phyloP scores from a whole-genome alignment of 2,797 vertebrate genomes.

The Pangasius larnaudii region DNA sequence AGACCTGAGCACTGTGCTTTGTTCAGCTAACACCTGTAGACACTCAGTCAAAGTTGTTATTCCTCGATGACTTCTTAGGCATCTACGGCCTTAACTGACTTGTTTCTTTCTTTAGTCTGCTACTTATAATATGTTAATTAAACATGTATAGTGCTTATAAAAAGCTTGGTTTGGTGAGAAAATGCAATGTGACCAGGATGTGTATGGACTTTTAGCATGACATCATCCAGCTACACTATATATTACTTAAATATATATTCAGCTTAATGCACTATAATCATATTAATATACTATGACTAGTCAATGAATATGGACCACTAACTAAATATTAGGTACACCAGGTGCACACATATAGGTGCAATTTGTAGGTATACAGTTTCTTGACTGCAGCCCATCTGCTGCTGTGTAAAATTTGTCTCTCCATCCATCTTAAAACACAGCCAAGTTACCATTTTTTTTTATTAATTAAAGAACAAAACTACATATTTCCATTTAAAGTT shows the following conservation, averaged over 20 bases:
- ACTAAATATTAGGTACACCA: background rate
- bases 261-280: background rate
- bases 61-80: slow-evolving; percentile 37
- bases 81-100: slow-evolving; percentile 28
- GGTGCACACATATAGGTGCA: background rate
- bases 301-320: background rate
- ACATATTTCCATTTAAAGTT: background rate
- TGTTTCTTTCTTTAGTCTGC: slow-evolving; percentile 4
- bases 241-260: background rate
- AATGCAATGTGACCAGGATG: background rate
- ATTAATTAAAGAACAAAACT: background rate
- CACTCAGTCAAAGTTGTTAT: slow-evolving; percentile 51
- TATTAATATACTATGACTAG: background rate
- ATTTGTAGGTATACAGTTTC: background rate
- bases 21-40: slow-evolving; percentile 67
- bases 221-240: too few species aligned
- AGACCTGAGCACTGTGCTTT: slow-evolving; percentile 63
- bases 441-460: background rate
- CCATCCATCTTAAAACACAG: background rate
- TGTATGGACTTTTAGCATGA: background rate
- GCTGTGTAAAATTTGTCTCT: background rate
- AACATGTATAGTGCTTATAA: background rate
- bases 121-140: background rate
- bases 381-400: background rate
- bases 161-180: background rate